Percentiles rank a stretch among this genome's conserved stretches.
Evolutionary conservation across 2,797 vertebrate genomes (phyloP).

Genomic region (Euphonia xanthogaster): DNA sequence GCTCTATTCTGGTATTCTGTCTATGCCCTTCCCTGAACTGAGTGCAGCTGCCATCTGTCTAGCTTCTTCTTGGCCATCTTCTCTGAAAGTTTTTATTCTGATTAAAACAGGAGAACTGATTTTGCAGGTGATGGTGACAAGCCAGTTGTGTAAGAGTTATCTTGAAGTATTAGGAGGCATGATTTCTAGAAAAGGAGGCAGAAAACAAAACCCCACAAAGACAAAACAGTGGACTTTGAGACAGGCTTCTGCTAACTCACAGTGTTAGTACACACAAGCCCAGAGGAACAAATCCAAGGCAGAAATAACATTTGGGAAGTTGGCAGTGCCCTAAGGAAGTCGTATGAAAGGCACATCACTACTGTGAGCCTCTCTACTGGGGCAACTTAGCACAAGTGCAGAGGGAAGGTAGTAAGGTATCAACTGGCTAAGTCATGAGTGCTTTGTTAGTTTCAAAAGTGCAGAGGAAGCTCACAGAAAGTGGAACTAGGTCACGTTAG

Average conservation of each 20-base stretch:
- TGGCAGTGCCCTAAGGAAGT: not conserved
- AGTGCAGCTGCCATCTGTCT: not conserved
- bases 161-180: not conserved
- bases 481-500: constrained; percentile 46
- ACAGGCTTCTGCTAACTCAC: not conserved
- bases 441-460: constrained; percentile 17
- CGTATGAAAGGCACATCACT: not conserved
- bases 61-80: not conserved
- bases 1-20: not conserved
- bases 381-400: not conserved
- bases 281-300: not conserved
- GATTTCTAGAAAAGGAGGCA: not conserved
- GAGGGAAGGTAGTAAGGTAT: not conserved
- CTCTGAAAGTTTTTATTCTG: not conserved
- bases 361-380: not conserved
- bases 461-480: constrained; percentile 51
- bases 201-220: not conserved
- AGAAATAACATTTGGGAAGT: not conserved
- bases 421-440: not conserved
- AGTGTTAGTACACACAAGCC: not conserved
- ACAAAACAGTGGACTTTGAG: not conserved
- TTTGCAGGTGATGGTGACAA: not conserved
- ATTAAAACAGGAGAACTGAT: not conserved
- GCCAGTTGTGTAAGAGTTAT: not conserved
- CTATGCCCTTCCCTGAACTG: not conserved